A percentile compares a stretch with the other conserved stretches of the same genome.
Evolutionary conservation across 2,113 vertebrate species (phyloP).

Genomic region (Crocuta crocuta): DNA sequence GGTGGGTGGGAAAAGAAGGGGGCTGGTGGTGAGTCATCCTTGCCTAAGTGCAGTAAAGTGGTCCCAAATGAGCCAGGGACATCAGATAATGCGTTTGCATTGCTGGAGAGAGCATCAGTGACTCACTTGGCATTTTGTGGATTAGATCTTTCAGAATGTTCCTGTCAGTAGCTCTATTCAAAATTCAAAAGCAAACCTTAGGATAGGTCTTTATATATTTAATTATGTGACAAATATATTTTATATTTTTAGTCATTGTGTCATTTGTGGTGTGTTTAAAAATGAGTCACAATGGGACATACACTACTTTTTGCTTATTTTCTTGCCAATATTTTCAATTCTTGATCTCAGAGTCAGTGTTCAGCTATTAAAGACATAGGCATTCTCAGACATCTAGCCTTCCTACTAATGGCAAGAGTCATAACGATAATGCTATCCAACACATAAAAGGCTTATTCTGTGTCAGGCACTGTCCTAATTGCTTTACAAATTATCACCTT

Average conservation of each 20-base stretch:
- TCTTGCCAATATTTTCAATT: conserved; percentile 1
- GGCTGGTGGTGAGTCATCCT: conserved; percentile 16
- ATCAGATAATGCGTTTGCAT: conserved; percentile 33
- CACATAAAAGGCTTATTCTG: neutral
- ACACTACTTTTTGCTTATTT: conserved; percentile 11
- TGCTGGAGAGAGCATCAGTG: neutral
- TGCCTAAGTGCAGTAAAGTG: neutral
- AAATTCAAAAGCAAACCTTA: conserved; percentile 15
- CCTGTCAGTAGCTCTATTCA: conserved; percentile 1
- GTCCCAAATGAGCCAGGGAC: neutral
- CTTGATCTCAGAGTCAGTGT: neutral
- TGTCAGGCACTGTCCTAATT: neutral
- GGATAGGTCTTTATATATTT: neutral
- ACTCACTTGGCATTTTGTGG: conserved; percentile 64
- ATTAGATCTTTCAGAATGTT: conserved; percentile 51
- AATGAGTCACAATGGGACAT: neutral
- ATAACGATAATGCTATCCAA: neutral
- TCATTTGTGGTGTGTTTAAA: no score
- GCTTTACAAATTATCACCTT: neutral
- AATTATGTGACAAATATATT: neutral
- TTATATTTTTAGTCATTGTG: neutral
- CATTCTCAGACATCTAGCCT: neutral
- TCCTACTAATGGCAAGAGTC: neutral
- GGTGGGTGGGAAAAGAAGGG: neutral
- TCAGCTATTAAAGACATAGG: neutral